phyloP scores from a whole-genome alignment of 2,888 invertebrate species.

The Thera britannica region DNA sequence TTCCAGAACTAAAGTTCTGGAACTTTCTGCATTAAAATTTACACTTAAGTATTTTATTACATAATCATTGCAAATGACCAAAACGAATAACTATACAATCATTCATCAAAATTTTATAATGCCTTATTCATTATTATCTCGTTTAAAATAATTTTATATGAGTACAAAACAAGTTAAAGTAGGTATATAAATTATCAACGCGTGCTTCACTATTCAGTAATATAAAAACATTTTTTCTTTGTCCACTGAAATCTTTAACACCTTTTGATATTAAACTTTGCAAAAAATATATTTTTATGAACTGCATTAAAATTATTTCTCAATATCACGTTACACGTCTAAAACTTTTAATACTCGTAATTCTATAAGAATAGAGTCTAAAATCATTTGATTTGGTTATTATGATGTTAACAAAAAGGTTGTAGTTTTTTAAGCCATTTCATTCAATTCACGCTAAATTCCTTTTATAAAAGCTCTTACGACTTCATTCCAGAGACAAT shows the following conservation, averaged over 20 bases:
- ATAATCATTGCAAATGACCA: too few relatives aligned
- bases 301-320: constrained; percentile 55
- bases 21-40: too few relatives aligned
- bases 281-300: constrained; percentile 55
- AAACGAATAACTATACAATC: too few relatives aligned
- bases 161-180: too few relatives aligned
- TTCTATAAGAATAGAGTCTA: constrained; percentile 21
- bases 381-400: constrained; percentile 12
- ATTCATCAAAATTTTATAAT: too few relatives aligned
- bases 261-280: constrained; percentile 66
- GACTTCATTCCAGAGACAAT: constrained; percentile 27
- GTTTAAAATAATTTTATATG: too few relatives aligned
- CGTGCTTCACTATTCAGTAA: constrained; percentile 62
- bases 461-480: constrained; percentile 31
- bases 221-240: constrained; percentile 60
- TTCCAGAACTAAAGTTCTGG: too few relatives aligned
- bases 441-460: constrained; percentile 31
- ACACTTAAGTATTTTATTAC: too few relatives aligned
- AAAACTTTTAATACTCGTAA: neutral
- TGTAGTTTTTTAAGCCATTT: constrained; percentile 9
- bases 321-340: neutral
- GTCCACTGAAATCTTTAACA: constrained; percentile 54
- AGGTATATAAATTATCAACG: constrained; percentile 61
- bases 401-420: constrained; percentile 1
- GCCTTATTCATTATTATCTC: too few relatives aligned